Conservation (phyloP, 2,888 invertebrate species). For the Odiellus spinosus region DNA sequence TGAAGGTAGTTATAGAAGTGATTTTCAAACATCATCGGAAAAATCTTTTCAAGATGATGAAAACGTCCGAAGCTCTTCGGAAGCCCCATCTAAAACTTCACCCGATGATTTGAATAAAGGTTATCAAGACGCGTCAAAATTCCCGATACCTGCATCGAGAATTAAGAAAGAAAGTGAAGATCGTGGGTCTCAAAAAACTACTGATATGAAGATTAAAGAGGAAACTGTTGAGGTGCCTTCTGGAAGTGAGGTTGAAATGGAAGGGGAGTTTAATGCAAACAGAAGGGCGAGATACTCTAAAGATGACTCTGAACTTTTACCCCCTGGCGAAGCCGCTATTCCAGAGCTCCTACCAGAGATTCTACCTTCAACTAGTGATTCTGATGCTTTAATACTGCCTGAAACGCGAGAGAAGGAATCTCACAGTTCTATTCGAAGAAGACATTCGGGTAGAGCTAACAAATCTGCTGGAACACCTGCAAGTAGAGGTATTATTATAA, state of each 20-base stretch:
- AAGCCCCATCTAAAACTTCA: not conserved
- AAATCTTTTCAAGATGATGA: constrained; percentile 15
- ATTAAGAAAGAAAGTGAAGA: constrained; percentile 1
- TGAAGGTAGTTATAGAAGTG: constrained; percentile 12
- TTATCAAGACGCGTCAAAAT: not conserved
- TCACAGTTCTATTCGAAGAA: not conserved
- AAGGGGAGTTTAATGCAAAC: not conserved
- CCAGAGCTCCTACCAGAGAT: not conserved
- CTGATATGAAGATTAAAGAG: not conserved
- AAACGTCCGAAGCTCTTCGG: constrained; percentile 1
- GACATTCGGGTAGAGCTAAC: too few relatives aligned
- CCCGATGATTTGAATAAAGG: constrained; percentile 1
- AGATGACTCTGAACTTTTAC: not conserved
- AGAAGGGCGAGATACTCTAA: constrained; percentile 1
- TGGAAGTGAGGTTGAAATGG: not conserved
- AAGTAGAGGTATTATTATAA: too few relatives aligned
- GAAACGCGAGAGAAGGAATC: not conserved
- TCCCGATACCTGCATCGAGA: not conserved
- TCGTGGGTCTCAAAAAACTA: not conserved
- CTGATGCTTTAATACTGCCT: not conserved
- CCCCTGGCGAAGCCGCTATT: not conserved
- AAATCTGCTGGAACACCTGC: too few relatives aligned
- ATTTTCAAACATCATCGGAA: constrained; percentile 13
- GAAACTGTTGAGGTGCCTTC: not conserved
- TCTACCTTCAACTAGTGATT: not conserved